Conservation (phyloP, 1,140 invertebrate species). For the Ips nitidus region DNA sequence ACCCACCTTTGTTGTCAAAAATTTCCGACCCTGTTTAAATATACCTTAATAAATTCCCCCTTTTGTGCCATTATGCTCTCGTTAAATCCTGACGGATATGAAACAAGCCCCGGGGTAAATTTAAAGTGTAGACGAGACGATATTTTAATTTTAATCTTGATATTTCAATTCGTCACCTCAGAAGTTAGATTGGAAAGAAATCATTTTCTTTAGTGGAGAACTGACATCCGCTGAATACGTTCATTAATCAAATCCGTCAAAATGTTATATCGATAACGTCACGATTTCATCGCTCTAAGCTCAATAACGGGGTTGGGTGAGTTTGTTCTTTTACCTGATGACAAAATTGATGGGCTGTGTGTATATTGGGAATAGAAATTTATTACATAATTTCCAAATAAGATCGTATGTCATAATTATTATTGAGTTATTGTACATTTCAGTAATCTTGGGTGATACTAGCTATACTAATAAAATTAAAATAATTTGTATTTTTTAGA, state of each 20-base stretch:
- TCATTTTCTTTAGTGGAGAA: conserved; percentile 6
- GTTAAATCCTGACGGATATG: conserved; percentile 13
- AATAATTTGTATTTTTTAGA: too few species aligned
- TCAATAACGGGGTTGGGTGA: too few species aligned
- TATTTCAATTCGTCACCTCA: conserved; percentile 1
- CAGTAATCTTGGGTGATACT: too few species aligned
- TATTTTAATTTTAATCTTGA: conserved; percentile 1
- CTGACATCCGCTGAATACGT: background rate
- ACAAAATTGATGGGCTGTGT: too few species aligned
- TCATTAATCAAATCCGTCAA: conserved; percentile 3
- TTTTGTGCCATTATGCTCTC: conserved; percentile 8
- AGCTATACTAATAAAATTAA: too few species aligned
- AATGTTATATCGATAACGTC: conserved; percentile 2
- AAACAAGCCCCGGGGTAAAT: background rate
- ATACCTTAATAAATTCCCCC: conserved; percentile 18
- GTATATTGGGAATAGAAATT: too few species aligned
- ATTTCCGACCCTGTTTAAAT: conserved; percentile 14
- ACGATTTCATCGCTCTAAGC: background rate
- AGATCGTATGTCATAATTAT: too few species aligned
- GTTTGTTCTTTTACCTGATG: too few species aligned
- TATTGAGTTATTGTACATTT: too few species aligned
- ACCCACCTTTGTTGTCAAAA: conserved; percentile 20
- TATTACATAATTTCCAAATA: too few species aligned
- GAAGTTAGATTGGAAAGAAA: background rate
- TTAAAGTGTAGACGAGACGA: background rate